Conservation (phyloP, 2,113 vertebrate genomes). For the Hemibagrus wyckioides region DNA sequence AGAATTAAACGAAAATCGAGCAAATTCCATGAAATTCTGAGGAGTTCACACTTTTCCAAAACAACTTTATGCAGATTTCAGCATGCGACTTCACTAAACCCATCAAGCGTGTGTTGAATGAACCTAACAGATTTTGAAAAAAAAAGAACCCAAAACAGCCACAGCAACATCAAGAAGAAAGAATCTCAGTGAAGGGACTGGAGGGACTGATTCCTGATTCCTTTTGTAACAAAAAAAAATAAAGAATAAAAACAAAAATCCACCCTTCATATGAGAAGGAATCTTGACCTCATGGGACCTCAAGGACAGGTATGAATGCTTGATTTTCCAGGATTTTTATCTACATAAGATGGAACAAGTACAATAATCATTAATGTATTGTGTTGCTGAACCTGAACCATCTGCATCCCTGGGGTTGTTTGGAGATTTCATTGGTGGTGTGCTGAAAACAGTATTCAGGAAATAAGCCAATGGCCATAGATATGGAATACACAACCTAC, state of each 20-base stretch:
- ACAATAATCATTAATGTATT: background rate
- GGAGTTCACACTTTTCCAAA: background rate
- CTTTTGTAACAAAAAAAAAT: too few relatives aligned
- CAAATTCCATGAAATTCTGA: too few relatives aligned
- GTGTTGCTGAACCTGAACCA: background rate
- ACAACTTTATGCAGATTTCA: too few relatives aligned
- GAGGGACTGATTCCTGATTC: too few relatives aligned
- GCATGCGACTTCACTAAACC: too few relatives aligned
- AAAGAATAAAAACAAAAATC: too few relatives aligned
- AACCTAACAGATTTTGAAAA: too few relatives aligned
- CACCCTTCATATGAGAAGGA: too few relatives aligned
- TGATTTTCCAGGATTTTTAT: background rate
- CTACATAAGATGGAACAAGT: constrained; percentile 11
- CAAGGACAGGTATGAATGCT: background rate
- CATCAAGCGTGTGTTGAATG: too few relatives aligned
- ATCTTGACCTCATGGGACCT: background rate
- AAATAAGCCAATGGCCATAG: background rate
- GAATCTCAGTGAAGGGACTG: too few relatives aligned
- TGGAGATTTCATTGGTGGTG: constrained; percentile 10
- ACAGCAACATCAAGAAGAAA: too few relatives aligned
- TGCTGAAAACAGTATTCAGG: constrained; percentile 1
- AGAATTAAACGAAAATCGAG: background rate
- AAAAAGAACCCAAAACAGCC: too few relatives aligned
- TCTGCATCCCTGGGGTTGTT: constrained; percentile 34
- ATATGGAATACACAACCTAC: constrained; percentile 38